A percentile compares a stretch with the other conserved stretches of the same genome.
These are phyloP conservation scores for Pararge aegeria DNA, from an alignment of 1,140 invertebrate species.

Conservation along the genomic window DNA sequence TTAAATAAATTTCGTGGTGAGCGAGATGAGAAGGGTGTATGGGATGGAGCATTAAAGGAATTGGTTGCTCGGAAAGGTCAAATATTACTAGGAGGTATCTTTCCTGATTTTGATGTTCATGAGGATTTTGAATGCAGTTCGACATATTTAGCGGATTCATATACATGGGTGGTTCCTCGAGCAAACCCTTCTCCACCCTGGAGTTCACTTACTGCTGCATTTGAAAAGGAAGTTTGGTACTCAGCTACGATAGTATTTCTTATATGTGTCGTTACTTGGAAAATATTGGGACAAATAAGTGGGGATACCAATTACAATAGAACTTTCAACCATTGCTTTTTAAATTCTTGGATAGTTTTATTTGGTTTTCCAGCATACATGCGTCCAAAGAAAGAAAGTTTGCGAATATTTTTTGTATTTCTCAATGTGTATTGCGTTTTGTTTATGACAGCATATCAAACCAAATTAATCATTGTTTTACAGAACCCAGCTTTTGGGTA, in stretches of 20 bases:
- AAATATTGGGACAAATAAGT: conserved; percentile 54
- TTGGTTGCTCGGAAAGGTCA: conserved; percentile 65
- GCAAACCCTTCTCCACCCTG: conserved; percentile 66
- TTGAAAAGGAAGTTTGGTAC: conserved; percentile 67
- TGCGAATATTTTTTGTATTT: conserved; percentile 75
- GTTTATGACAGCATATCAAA: conserved; percentile 76
- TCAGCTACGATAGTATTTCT: conserved; percentile 57
- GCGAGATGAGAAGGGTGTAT: conserved; percentile 45
- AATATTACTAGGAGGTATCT: conserved; percentile 77
- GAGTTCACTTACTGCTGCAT: conserved; percentile 72
- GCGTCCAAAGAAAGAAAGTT: conserved; percentile 61
- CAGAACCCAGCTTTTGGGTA: conserved; percentile 72
- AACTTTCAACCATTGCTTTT: conserved; percentile 57
- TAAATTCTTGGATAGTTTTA: conserved; percentile 71
- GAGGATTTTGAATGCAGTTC: conserved; percentile 77
- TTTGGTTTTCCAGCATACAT: conserved; percentile 68
- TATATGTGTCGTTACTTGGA: conserved; percentile 70
- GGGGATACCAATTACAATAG: conserved; percentile 64
- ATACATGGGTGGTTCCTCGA: conserved; percentile 77
- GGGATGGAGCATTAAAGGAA: conserved; percentile 72
- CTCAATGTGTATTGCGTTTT: conserved; percentile 77
- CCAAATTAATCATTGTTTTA: conserved; percentile 78
- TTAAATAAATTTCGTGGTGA: conserved; percentile 60
- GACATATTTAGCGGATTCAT: conserved; percentile 76
- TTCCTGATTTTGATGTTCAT: conserved; percentile 79